Evolutionary conservation across 1,140 invertebrate species (phyloP), one percentile per base, ranked within the genome.

Genomic region (Drosophila tropicalis): DNA sequence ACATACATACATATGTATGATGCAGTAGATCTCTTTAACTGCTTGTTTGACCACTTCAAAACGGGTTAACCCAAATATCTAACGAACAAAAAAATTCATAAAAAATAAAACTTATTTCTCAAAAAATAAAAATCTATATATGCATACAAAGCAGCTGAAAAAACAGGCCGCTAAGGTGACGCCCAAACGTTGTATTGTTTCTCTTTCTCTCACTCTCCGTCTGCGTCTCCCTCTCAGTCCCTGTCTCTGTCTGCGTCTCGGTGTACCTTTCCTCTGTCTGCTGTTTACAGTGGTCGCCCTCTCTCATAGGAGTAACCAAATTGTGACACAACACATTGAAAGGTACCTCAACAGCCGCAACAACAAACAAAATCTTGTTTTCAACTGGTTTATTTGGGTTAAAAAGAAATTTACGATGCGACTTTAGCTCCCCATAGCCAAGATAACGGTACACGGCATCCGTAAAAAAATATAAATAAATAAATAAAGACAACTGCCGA

Each of bases 341-440:
- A 56, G 40, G 36, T 63, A 17, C 39, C 15, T 10, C 17, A 51
- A 19, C 44, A 51, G 19, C 44, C 15, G 15, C 17, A 44, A 62
- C 40, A 61, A 61, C 34, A 51, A 51, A 63, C 62, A 65, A 72
- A 70, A 79, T 82, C 75, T 60, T 77, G 77, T 69, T 79, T 72
- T 44, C 72, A 73, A 87, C 83, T 84, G 77, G 74, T 90, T 90
- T 89, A 81, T 89, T 81, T 89, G 77, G 84, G 84, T 73, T 89
- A 89, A 89, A 87, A 84, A 90, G 85, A 89, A 89, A 89, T 89
- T 79, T 81, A 71, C 40, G 71, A 73, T 64, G 72, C 76, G 63
- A 67, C 72, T 70, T 60, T 70, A n/a, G 47, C 47, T 66, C 60
- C 40, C 40, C 40, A 10, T 29, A 47, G 32, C 67, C 41, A 47